Evolutionary conservation across 2,797 vertebrate genomes (phyloP), one percentile per base, ranked within the genome.

Genomic region (Todus mexicanus): DNA sequence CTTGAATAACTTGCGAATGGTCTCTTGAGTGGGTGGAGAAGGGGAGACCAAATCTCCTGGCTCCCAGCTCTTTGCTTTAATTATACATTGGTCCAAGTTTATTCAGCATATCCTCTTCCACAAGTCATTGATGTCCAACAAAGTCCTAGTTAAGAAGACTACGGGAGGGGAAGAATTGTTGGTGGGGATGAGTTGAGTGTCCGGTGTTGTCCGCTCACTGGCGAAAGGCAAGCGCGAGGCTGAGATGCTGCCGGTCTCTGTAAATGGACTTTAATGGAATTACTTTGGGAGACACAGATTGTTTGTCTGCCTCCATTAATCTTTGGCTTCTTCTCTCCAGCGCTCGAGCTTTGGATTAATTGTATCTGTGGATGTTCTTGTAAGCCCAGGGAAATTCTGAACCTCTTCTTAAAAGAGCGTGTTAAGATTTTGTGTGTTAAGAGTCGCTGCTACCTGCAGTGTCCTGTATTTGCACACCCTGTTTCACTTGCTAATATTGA

Each of bases 221-320:
- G 69, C 33, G 61, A 93, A 27, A 71, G 51, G 92, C 71, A 72
- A 66, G 51, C 21, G n/a, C 57, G 77, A 69, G 88, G 80, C 54
- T 45, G 84, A 84, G 90, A 33, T 5, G 5, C 86, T 94, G 87
- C 93, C 89, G 89, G 81, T 72, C 81, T 57, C 72, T 87, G 87
- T 75, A 93, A 94, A 92, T 95, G 89, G 81, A 84, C 79, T 85
- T 77, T 65, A 93, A 69, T 81, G 82, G 89, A 93, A 43, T 89
- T 78, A 94, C 75, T 69, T 18, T 26, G 45, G 45, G 60, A 92
- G 84, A 69, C 73, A 75, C 31, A 4, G n/a, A n/a, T 1, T 89
- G 65, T 90, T 94, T 90, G 86, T 89, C 84, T 56, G 35, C 72
- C 50, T 69, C 78, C 84, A 77, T 94, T 94, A 92, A 92, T 94